phyloP scores from a whole-genome alignment of 1,140 invertebrate genomes.

The Notospermus geniculatus region DNA sequence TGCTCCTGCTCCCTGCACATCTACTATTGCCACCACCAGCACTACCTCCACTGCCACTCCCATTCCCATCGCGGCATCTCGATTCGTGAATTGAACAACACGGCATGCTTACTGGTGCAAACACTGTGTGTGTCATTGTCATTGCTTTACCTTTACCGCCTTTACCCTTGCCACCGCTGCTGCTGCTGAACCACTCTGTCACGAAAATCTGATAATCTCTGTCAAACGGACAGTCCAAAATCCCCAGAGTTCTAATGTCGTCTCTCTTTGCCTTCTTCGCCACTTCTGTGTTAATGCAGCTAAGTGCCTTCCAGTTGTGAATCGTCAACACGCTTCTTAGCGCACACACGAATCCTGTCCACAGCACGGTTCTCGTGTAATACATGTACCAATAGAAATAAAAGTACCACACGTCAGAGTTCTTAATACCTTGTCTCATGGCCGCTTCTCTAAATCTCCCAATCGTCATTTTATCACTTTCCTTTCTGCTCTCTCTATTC shows the following conservation, averaged over 20 bases:
- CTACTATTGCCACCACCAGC: too few relatives aligned
- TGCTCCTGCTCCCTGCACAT: background rate
- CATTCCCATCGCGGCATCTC: background rate
- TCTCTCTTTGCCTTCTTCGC: conserved; percentile 6
- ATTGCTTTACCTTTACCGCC: background rate
- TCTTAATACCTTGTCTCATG: conserved; percentile 6
- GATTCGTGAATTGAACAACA: background rate
- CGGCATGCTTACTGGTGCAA: conserved; percentile 6
- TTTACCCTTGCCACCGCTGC: background rate
- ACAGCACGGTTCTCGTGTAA: conserved; percentile 2
- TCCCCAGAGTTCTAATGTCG: background rate
- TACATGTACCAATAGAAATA: conserved; percentile 9
- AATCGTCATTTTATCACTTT: background rate
- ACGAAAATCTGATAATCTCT: conserved; percentile 7
- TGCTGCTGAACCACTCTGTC: background rate
- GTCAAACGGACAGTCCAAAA: conserved; percentile 8
- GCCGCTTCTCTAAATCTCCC: conserved; percentile 2
- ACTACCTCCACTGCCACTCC: background rate
- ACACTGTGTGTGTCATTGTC: background rate
- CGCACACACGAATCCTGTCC: conserved; percentile 6
- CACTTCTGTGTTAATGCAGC: background rate
- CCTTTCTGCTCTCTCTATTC: too few relatives aligned
- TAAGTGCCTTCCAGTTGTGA: conserved; percentile 1
- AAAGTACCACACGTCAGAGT: conserved; percentile 10
- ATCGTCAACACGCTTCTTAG: conserved; percentile 4